phyloP scores from a whole-genome alignment of 2,888 invertebrate species.

The Noctua fimbriata region DNA sequence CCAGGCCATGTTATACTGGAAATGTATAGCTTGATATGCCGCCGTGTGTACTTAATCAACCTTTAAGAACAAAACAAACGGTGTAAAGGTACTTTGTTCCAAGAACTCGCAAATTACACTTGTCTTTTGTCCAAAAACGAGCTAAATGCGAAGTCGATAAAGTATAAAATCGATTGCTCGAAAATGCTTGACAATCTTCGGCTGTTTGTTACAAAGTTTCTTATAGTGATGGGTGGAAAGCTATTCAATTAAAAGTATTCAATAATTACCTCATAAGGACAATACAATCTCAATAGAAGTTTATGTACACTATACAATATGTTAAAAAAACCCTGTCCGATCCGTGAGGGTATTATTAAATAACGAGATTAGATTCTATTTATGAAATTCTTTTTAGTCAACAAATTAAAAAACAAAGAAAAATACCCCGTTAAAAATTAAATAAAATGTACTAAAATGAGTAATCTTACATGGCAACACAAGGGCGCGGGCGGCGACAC shows the following conservation, averaged over 20 bases:
- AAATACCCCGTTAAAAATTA: too few species aligned
- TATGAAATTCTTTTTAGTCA: too few species aligned
- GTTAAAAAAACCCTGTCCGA: too few species aligned
- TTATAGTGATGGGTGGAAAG: not conserved
- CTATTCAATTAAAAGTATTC: constrained; percentile 30
- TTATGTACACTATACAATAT: too few species aligned
- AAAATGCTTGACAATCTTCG: not conserved
- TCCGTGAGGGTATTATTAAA: too few species aligned
- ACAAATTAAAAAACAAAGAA: too few species aligned
- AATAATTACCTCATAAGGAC: constrained; percentile 49
- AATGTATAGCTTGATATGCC: too few species aligned
- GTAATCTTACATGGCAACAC: too few species aligned
- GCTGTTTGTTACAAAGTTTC: not conserved
- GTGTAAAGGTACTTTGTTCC: not conserved
- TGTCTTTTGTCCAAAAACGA: not conserved
- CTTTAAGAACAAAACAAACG: not conserved
- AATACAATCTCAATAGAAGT: constrained; percentile 27
- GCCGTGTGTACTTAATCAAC: not conserved
- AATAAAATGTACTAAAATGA: too few species aligned
- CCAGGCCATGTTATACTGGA: too few species aligned
- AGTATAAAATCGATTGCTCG: not conserved
- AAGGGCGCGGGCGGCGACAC: too few species aligned
- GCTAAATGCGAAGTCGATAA: fast-evolving
- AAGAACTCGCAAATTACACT: not conserved
- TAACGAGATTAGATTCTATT: too few species aligned